Base-by-base conservation (phyloP, 2,888 invertebrate genomes). In the Sepiola atlantica region DNA sequence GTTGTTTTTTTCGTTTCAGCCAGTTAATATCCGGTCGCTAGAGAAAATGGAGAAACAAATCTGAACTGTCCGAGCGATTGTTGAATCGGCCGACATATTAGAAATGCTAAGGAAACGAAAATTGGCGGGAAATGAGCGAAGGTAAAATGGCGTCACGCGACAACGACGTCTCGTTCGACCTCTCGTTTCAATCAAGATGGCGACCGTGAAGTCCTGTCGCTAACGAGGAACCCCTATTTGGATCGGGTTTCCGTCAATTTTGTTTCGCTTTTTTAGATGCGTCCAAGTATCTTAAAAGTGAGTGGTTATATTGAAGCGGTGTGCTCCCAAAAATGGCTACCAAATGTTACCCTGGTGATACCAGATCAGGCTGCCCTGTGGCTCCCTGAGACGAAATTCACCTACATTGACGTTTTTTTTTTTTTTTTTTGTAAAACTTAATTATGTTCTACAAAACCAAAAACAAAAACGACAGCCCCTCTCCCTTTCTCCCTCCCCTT, bases 61-160 rank as follows among this genome's bases (percentile, higher is more conserved):
- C 12, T 32, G 16, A 2, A 32, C n/a, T n/a, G n/a, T 77, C n/a
- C n/a, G 77, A n/a, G 2, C 77, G n/a, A 18, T 77, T 77, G 77
- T 77, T 77, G 32, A 77, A 77, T n/a, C n/a, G 77, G n/a, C 16
- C 8, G 77, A 77, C 77, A 61, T 77, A 77, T n/a, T 77, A n/a
- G n/a, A 77, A 45, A 77, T 32, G 77, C 77, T 12, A n/a, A 18
- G 14, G 32, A 77, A 77, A n/a, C 16, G 0, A 77, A 77, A 77
- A 77, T n/a, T n/a, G n/a, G 77, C 77, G 77, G 77, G 77, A 77
- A 77, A 77, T 77, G 77, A 77, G 77, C n/a, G n/a, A 77, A 77
- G 77, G 32, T n/a, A n/a, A 77, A 77, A 77, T 77, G 77, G 77
- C 77, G 77, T 77, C n/a, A 77, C 77, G 77, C n/a, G 18, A 77